A percentile compares a stretch with the other conserved stretches of the same genome.
Evolutionary conservation across 2,113 vertebrate genomes (phyloP).

Genomic region (Gallinago undulata): DNA sequence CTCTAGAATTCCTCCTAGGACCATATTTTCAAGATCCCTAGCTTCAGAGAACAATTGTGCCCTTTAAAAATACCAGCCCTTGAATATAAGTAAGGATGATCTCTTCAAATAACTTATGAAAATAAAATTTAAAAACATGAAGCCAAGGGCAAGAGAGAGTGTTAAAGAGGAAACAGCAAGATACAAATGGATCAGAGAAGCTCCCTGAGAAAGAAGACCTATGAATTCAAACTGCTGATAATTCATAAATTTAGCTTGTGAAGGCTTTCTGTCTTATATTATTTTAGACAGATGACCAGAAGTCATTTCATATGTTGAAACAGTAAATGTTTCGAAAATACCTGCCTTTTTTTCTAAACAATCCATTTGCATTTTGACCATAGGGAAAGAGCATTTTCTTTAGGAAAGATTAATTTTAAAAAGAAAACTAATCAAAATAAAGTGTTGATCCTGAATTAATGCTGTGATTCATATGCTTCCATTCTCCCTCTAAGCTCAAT

Average conservation of each 20-base stretch:
- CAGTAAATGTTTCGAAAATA: neutral
- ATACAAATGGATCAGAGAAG: neutral
- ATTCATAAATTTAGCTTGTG: neutral
- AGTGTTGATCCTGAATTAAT: neutral
- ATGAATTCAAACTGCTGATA: neutral
- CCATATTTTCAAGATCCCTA: neutral
- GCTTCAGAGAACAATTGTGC: accelerated
- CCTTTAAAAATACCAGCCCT: neutral
- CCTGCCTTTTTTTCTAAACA: neutral
- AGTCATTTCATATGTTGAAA: neutral
- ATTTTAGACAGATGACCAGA: neutral
- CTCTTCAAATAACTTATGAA: neutral
- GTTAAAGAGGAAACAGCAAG: neutral
- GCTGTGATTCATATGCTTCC: neutral
- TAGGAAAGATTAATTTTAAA: neutral
- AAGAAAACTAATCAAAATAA: neutral
- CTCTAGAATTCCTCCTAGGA: neutral
- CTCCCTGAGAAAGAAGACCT: neutral
- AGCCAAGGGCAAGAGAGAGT: neutral
- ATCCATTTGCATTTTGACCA: neutral
- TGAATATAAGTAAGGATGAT: neutral
- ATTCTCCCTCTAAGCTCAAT: neutral
- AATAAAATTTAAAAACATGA: neutral
- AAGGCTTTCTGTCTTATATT: neutral
- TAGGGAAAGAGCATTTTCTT: neutral